phyloP scores from a whole-genome alignment of 2,113 vertebrate species.

The Eonycteris spelaea region DNA sequence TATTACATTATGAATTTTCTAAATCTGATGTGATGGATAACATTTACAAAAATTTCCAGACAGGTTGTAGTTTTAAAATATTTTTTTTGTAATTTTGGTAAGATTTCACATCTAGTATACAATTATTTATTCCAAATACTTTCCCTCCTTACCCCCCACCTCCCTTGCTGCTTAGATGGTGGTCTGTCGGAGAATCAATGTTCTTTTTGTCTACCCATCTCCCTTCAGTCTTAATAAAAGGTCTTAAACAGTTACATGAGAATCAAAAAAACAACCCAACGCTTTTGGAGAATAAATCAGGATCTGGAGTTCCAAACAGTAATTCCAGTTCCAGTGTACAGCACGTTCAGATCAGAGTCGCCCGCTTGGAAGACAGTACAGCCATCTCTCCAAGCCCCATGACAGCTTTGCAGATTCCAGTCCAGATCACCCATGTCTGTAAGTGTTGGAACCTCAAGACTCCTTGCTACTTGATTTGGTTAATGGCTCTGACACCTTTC shows the following conservation, averaged over 20 bases:
- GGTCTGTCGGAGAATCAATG: constrained; percentile 67
- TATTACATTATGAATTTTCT: background rate
- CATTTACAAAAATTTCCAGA: background rate
- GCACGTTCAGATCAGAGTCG: constrained; percentile 92
- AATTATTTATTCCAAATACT: constrained; percentile 69
- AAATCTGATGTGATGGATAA: background rate
- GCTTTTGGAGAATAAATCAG: constrained; percentile 84
- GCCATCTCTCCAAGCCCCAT: constrained; percentile 84
- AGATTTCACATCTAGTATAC: constrained; percentile 39
- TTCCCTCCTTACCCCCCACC: constrained; percentile 50
- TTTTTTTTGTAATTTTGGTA: constrained; percentile 43
- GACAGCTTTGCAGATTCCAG: constrained; percentile 95
- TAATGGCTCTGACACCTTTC: background rate
- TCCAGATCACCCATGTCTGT: constrained; percentile 98
- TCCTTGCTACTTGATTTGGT: background rate
- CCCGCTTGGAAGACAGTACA: constrained; percentile 89
- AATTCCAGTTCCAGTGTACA: constrained; percentile 85
- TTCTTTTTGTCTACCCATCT: constrained; percentile 78
- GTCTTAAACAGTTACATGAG: constrained; percentile 94
- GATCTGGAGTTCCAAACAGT: constrained; percentile 81
- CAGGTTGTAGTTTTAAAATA: constrained; percentile 28
- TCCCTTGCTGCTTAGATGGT: constrained; percentile 71
- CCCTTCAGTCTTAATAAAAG: constrained; percentile 93
- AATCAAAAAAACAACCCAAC: constrained; percentile 86
- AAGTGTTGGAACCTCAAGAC: constrained; percentile 76